Evolutionary conservation across 2,888 invertebrate species (phyloP).

Genomic region (Ectobius pallidus): DNA sequence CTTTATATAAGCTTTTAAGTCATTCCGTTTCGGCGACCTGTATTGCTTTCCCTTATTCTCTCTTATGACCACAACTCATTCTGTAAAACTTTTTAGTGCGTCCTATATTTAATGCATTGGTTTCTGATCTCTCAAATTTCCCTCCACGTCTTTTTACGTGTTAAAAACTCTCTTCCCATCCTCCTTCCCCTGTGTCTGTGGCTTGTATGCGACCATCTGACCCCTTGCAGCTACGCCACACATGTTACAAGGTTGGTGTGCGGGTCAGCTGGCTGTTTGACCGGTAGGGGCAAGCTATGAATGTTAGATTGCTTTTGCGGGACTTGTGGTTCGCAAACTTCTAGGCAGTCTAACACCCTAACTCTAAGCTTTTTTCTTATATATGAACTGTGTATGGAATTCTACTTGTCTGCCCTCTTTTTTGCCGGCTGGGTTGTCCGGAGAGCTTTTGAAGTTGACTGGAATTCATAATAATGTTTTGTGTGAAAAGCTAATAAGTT

Average conservation of each 20-base stretch:
- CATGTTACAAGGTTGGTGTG: conserved; percentile 19
- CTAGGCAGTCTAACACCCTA: not conserved
- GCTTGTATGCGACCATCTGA: not conserved
- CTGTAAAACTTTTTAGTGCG: conserved; percentile 1
- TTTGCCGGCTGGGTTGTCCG: not conserved
- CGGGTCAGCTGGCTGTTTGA: conserved; percentile 27
- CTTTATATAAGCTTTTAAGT: too few relatives aligned
- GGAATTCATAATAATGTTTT: conserved; percentile 29
- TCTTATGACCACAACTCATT: not conserved
- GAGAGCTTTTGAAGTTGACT: conserved; percentile 27
- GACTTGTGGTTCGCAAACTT: conserved; percentile 8
- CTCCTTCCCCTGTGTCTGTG: not conserved
- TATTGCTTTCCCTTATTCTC: not conserved
- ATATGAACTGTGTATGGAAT: conserved; percentile 24
- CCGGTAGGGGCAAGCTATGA: conserved; percentile 17
- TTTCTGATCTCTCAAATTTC: not conserved
- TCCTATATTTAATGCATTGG: conserved; percentile 3
- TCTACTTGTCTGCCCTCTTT: conserved; percentile 16
- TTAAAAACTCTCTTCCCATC: not conserved
- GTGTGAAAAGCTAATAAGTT: conserved; percentile 27
- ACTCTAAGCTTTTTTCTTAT: not conserved
- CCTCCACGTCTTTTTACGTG: not conserved
- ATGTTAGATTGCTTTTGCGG: conserved; percentile 23
- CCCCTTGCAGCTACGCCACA: conserved; percentile 14
- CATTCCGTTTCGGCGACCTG: too few relatives aligned